Evolutionary conservation across 2,113 vertebrate genomes (phyloP).

Genomic region (Anolis carolinensis): DNA sequence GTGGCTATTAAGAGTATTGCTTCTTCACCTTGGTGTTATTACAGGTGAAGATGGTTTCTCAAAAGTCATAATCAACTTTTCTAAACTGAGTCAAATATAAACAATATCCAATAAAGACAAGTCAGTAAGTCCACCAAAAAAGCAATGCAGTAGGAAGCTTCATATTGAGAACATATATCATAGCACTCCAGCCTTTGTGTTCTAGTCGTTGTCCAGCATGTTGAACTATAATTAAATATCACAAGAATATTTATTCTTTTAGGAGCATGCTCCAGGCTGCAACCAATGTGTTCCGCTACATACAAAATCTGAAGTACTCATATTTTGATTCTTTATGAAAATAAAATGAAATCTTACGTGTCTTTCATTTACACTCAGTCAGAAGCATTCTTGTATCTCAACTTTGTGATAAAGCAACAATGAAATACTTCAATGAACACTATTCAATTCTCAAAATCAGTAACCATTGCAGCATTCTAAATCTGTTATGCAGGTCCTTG

Average conservation of each 20-base stretch:
- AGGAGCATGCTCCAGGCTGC: background rate
- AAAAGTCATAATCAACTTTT: background rate
- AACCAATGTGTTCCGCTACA: background rate
- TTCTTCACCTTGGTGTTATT: background rate
- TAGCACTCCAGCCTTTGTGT: background rate
- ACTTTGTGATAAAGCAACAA: constrained; percentile 24
- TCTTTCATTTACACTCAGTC: background rate
- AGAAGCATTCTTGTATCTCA: constrained; percentile 15
- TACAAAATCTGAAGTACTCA: background rate
- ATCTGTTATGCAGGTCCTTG: constrained; percentile 3
- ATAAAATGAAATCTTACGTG: background rate
- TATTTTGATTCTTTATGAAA: background rate
- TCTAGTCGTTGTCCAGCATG: background rate
- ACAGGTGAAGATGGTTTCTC: background rate
- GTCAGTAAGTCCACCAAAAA: background rate
- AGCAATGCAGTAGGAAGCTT: background rate
- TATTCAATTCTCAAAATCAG: constrained; percentile 45
- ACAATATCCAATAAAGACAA: background rate
- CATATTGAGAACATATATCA: background rate
- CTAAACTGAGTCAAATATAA: background rate
- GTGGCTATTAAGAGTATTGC: background rate
- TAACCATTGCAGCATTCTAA: constrained; percentile 6
- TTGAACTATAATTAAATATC: background rate
- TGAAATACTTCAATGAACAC: constrained; percentile 3
- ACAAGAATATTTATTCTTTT: background rate